Base-by-base conservation (phyloP, 2,888 invertebrate genomes). In the Reticulitermes lucifugus region DNA sequence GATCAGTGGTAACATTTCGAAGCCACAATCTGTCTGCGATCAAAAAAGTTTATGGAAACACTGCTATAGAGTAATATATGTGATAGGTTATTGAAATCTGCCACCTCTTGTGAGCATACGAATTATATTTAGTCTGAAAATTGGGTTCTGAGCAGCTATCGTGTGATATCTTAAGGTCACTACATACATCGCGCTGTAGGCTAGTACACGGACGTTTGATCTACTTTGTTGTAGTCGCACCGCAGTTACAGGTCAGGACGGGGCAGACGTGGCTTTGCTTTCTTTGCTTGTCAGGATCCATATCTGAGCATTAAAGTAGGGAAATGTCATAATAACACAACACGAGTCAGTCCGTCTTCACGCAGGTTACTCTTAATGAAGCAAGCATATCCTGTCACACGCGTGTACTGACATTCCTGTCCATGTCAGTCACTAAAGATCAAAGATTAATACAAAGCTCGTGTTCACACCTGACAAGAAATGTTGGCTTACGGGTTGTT, bases 281-380 rank as follows among this genome's bases (percentile, higher is more conserved):
- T 41, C 10, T 18, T 70, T 35, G 2, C 35, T 21, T 73, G 73
- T 73, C 35, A 73, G 35, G 73, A 73, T 73, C 73, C 2, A 1
- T 73, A 73, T 73, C 73, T 41, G 41, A 21, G 73, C 41, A 73
- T 73, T 73, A 73, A 73, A 41, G 73, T 21, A 73, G 21, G 41
- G 22, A 41, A 73, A 35, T 41, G 41, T 41, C 73, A 41, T 73
- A 73, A 73, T 73, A 73, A 41, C 73, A 41, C 14, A 41, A 35
- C 29, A 9, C 9, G 41, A 3, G 18, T 10, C n/a, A 25, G 1
- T 6, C 65, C 2, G 7, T 65, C 14, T 55, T 55, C 55, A 55
- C 14, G 55, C 70, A 12, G n/a, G 73, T 41, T 41, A 21, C 35
- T 41, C 10, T 41, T 73, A 73, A 41, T 73, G 73, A 73, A 73